A percentile compares a stretch with the other conserved stretches of the same genome.
Evolutionary conservation across 2,113 vertebrate genomes (phyloP).

Genomic region (Epinephelus fuscoguttatus): DNA sequence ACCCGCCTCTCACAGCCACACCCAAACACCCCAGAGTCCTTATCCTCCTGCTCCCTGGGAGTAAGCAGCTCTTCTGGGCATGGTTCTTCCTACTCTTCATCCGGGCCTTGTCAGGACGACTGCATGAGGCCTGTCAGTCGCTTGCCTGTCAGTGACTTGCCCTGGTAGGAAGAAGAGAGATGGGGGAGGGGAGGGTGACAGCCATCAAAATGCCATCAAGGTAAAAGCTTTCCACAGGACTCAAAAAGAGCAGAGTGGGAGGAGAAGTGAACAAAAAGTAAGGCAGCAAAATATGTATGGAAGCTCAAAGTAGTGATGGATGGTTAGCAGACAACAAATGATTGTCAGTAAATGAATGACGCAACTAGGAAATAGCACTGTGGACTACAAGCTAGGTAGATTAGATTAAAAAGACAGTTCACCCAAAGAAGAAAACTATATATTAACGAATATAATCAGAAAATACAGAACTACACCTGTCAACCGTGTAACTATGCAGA

Average conservation of each 20-base stretch:
- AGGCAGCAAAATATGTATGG: not conserved
- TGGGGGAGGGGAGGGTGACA: not conserved
- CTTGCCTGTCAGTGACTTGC: constrained; percentile 97
- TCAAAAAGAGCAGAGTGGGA: not conserved
- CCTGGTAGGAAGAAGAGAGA: constrained; percentile 82
- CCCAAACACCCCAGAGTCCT: constrained; percentile 42
- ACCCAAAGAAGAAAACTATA: too few relatives aligned
- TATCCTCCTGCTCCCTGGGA: constrained; percentile 36
- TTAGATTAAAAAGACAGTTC: too few relatives aligned
- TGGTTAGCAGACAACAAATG: not conserved
- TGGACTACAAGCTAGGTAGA: not conserved
- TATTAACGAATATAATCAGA: too few relatives aligned
- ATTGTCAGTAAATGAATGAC: not conserved
- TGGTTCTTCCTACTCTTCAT: constrained; percentile 45
- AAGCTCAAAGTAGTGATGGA: not conserved
- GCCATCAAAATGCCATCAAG: constrained; percentile 1
- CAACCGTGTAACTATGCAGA: too few relatives aligned
- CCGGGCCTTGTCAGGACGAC: constrained; percentile 91
- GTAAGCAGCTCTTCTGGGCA: constrained; percentile 59
- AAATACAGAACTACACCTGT: too few relatives aligned
- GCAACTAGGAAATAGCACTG: not conserved
- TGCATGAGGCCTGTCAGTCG: constrained; percentile 99
- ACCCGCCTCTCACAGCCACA: constrained; percentile 43
- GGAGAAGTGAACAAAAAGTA: not conserved
- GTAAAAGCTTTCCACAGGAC: constrained; percentile 35